Evolutionary conservation across 2,888 invertebrate species (phyloP).

Genomic region (Habroteleia sp.): DNA sequence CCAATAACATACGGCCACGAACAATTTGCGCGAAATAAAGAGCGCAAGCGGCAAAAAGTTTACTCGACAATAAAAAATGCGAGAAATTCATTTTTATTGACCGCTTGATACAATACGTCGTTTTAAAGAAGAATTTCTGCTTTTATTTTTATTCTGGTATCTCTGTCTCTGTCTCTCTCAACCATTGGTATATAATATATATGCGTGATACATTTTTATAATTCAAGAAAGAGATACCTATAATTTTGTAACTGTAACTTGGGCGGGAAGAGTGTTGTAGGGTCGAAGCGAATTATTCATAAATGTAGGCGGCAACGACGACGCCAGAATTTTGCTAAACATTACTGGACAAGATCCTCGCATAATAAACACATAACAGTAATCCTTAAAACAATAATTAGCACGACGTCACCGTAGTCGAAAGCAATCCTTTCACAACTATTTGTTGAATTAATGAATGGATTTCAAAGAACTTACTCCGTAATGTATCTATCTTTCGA

Average conservation of each 20-base stretch:
- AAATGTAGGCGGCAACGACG: slow-evolving; percentile 73
- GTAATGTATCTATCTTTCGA: neutral
- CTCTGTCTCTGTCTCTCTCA: too few relatives aligned
- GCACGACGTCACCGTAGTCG: slow-evolving; percentile 67
- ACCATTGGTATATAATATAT: too few relatives aligned
- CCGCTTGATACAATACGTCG: slow-evolving; percentile 34
- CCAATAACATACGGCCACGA: slow-evolving; percentile 55
- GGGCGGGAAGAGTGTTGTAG: neutral
- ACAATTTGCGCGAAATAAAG: slow-evolving; percentile 59
- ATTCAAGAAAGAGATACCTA: too few relatives aligned
- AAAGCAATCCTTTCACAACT: slow-evolving; percentile 62
- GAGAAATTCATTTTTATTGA: slow-evolving; percentile 43
- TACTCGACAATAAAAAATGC: slow-evolving; percentile 39
- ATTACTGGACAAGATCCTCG: slow-evolving; percentile 73
- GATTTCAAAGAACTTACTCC: slow-evolving; percentile 16
- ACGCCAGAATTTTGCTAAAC: slow-evolving; percentile 77
- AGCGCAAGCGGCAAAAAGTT: slow-evolving; percentile 36
- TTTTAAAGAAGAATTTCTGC: neutral
- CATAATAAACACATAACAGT: slow-evolving; percentile 81
- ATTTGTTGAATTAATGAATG: slow-evolving; percentile 66
- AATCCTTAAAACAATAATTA: slow-evolving; percentile 81
- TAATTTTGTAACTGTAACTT: too few relatives aligned
- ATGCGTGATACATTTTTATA: slow-evolving; percentile 1
- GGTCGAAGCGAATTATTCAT: slow-evolving; percentile 78
- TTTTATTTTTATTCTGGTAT: slow-evolving; percentile 1